Base-by-base conservation (phyloP, 1,140 invertebrate species). In the Calliopsis andreniformis region DNA sequence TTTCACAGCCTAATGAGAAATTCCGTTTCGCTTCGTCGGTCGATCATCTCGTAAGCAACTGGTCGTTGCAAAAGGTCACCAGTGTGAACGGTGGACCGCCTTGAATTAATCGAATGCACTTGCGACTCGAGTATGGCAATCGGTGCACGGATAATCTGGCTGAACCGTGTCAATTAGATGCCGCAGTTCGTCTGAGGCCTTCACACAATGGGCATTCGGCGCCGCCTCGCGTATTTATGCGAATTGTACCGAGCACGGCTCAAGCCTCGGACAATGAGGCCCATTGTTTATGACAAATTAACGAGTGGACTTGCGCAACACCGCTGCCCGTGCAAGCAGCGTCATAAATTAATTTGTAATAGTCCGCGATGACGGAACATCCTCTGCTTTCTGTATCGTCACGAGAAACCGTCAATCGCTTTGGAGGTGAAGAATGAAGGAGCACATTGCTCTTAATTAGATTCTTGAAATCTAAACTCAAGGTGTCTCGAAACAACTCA, bases 201-300 rank as follows among this genome's bases (percentile, higher is more conserved):
- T 58, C 63, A 64, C 32, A 76, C 63, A 76, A 76, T 76, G 72
- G 39, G 43, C 55, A 76, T 68, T 59, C 72, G 72, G 63, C 72
- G 64, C 25, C 64, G 53, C 45, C 42, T 69, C 43, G 55, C 64
- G 63, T 43, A 76, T 76, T 76, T 76, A 69, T 69, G 72, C 66
- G 64, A 69, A 69, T 68, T 59, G 39, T 28, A 58, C 12, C 53
- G 55, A 39, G 35, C 14, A n/a, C 25, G 7, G 30, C 30, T 69
- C 23, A 1, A 51, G 5, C 2, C n/a, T 10, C 53, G 42, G 25
- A 76, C 72, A 76, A 76, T 42, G 72, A 47, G 20, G 16, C 43
- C 42, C 30, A 76, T 76, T 76, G 64, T 76, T 76, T 76, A 76
- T 76, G 72, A 76, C 72, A 76, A 76, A 76, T 76, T 76, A 76